phyloP scores from a whole-genome alignment of 2,797 vertebrate genomes.

The Fratercula arctica region DNA sequence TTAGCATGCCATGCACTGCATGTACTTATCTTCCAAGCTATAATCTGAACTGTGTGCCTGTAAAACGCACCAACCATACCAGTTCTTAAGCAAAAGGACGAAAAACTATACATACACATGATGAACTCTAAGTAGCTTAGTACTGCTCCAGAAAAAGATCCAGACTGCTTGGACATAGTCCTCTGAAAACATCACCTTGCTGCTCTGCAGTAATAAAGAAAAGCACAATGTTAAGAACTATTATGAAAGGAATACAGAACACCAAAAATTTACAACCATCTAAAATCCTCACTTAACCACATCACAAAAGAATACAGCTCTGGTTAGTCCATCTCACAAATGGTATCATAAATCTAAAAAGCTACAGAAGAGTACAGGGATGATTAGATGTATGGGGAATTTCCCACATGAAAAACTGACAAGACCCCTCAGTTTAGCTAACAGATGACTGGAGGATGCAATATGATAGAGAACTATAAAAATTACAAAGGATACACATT shows the following conservation, averaged over 20 bases:
- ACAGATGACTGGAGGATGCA: background rate
- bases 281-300: background rate
- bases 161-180: accelerated
- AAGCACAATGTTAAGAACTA: background rate
- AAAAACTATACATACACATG: background rate
- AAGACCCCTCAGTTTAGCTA: background rate
- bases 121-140: background rate
- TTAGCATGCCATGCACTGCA: background rate
- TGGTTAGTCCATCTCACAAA: background rate
- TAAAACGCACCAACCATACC: background rate
- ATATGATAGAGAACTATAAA: background rate
- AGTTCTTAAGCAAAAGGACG: background rate
- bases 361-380: background rate
- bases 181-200: background rate
- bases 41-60: background rate
- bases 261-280: background rate
- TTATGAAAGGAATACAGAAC: background rate
- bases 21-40: background rate
- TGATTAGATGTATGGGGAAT: background rate
- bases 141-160: background rate
- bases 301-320: background rate
- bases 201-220: background rate
- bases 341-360: background rate
- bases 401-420: background rate
- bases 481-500: background rate